Base-by-base conservation (phyloP, 2,888 invertebrate species). In the Tetheella fluctuosa region DNA sequence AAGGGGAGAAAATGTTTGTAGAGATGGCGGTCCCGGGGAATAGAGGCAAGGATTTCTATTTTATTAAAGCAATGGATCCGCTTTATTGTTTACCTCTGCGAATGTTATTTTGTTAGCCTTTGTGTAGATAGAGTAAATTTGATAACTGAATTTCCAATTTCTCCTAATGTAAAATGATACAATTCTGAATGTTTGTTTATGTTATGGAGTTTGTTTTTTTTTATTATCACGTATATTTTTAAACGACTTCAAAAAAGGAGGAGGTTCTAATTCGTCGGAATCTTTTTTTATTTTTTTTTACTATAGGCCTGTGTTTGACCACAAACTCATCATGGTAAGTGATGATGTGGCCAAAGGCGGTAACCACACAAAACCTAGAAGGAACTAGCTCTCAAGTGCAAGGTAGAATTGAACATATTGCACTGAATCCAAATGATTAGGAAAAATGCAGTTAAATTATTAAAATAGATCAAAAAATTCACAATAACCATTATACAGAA, bases 1-100 rank as follows among this genome's bases (percentile, higher is more conserved):
- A 58, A 20, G 34, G 23, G 23, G 52, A 58, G 37, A 34, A 58
- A 34, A 25, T 58, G 37, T 37, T 58, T 52, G 58, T 37, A 58
- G 37, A 53, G 37, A 52, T 10, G 15, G 53, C 17, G 23, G 37
- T 37, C 53, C 34, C 17, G 20, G 20, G 10, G 20, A 48, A 48
- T 17, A 48, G 20, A 20, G n/a, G 39, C 8, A 20, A 48, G 48
- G 48, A 48, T 48, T 42, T 48, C 48, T 48, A 20, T 48, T 48
- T 48, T 48, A 48, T 20, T 48, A 48, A 48, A 20, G 42, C 8
- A 17, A 42, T 42, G 42, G 17, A 48, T 48, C 20, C 20, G 10
- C 20, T 48, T 48, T 48, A n/a, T n/a, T 48, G n/a, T n/a, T 48
- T 20, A 20, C 34, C 13, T 34, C 13, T 34, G 3, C 34, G 1